phyloP scores from a whole-genome alignment of 2,113 vertebrate genomes.

The Chlorodrepanis virens region DNA sequence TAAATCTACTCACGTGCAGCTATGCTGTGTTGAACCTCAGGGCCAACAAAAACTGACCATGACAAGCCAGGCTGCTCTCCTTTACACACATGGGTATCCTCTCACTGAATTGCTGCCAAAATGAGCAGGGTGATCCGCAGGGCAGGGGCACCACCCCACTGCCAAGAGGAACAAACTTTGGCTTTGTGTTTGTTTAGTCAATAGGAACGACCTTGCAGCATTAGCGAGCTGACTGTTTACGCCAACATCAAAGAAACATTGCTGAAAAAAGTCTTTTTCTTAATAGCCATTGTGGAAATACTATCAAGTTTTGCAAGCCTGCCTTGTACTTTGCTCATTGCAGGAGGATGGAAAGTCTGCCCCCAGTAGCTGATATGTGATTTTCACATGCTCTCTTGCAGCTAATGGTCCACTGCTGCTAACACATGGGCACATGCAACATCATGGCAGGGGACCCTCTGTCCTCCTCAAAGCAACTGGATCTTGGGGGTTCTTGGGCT shows the following conservation, averaged over 20 bases:
- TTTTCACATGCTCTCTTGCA: neutral
- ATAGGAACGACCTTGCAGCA: neutral
- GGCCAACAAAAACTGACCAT: neutral
- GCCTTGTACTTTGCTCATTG: neutral
- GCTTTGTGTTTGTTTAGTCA: neutral
- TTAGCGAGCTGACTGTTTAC: neutral
- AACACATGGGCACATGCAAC: neutral
- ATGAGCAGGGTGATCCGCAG: neutral
- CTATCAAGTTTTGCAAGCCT: neutral
- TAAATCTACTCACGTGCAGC: rapidly evolving
- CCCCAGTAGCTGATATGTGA: rapidly evolving
- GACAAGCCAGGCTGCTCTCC: neutral
- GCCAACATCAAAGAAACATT: neutral
- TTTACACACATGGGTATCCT: neutral
- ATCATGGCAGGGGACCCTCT: neutral
- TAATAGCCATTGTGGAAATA: neutral
- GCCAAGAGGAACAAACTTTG: neutral
- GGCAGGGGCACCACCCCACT: neutral
- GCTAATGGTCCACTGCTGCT: neutral
- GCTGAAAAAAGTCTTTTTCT: neutral
- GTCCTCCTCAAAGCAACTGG: neutral
- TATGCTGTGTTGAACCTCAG: neutral
- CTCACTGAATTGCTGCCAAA: neutral
- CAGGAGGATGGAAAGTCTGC: neutral
- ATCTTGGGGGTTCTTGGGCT: neutral